phyloP scores from a whole-genome alignment of 2,797 vertebrate genomes.

The Australoheros facetus region DNA sequence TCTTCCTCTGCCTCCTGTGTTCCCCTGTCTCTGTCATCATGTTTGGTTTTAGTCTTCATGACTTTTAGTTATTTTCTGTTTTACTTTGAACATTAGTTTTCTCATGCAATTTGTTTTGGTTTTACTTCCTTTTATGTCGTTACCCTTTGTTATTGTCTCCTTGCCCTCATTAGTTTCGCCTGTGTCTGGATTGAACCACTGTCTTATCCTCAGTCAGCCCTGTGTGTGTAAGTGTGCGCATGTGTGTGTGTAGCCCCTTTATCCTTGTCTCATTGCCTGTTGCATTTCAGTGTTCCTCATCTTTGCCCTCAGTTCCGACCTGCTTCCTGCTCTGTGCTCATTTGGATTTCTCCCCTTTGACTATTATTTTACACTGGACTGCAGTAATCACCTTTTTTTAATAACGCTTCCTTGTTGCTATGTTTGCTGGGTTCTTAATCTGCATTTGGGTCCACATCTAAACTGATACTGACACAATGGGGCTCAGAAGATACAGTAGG shows the following conservation, averaged over 20 bases:
- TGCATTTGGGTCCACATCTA: not conserved
- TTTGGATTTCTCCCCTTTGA: no score
- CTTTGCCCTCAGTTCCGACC: not conserved
- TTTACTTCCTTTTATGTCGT: not conserved
- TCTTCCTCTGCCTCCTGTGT: not conserved
- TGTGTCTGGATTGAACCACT: not conserved
- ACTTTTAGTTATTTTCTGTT: not conserved
- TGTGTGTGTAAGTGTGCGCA: not conserved
- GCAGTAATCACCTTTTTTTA: not conserved
- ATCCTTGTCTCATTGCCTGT: not conserved
- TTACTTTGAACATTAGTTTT: slow-evolving; percentile 1
- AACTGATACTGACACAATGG: not conserved
- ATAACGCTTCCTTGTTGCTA: not conserved
- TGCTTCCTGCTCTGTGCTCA: not conserved
- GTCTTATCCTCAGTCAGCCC: not conserved
- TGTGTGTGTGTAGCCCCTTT: no score
- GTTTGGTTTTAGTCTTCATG: not conserved
- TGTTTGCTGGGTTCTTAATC: not conserved
- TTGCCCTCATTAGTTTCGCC: not conserved
- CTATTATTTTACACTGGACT: not conserved
- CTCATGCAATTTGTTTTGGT: not conserved
- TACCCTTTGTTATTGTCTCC: not conserved
- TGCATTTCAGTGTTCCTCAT: not conserved
- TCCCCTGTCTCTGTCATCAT: not conserved
- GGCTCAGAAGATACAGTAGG: not conserved